Conservation (phyloP, 2,797 vertebrate species). For the Melanotaenia boesemani region DNA sequence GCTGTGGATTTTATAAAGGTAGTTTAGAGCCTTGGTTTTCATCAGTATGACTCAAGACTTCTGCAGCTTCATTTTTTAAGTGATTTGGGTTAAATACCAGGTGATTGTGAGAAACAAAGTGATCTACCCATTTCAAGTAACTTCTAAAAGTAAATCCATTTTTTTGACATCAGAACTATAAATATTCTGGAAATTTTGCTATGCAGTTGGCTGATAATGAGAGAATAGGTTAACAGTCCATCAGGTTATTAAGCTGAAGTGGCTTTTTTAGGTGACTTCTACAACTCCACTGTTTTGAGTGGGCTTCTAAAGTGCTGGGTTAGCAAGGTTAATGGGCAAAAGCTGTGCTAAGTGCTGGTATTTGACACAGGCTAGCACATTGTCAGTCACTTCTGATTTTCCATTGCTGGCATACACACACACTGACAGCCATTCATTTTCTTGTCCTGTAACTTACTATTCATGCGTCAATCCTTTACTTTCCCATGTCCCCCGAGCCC, state of each 20-base stretch:
- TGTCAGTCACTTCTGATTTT: constrained; percentile 49
- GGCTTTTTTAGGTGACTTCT: constrained; percentile 23
- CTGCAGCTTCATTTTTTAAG: too few relatives aligned
- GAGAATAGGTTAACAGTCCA: constrained; percentile 21
- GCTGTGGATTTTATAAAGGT: too few relatives aligned
- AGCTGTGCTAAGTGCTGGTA: constrained; percentile 18
- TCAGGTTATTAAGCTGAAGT: constrained; percentile 49
- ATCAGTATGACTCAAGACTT: too few relatives aligned
- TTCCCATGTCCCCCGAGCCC: constrained; percentile 24
- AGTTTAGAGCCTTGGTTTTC: too few relatives aligned
- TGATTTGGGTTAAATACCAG: too few relatives aligned
- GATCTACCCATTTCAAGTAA: neutral
- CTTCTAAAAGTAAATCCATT: neutral
- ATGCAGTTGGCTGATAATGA: constrained; percentile 22
- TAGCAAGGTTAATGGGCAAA: constrained; percentile 55
- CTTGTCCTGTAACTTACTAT: constrained; percentile 28
- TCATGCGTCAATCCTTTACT: constrained; percentile 52
- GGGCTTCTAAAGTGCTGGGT: constrained; percentile 32
- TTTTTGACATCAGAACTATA: neutral
- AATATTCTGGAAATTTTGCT: constrained; percentile 12
- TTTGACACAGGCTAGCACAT: constrained; percentile 45
- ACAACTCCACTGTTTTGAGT: constrained; percentile 13
- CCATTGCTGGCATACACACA: constrained; percentile 10
- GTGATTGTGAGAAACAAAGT: too few relatives aligned
- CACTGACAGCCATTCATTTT: constrained; percentile 31